These are phyloP conservation scores for Perithous albicinctus DNA, from an alignment of 2,888 invertebrate species.

Conservation along the genomic window DNA sequence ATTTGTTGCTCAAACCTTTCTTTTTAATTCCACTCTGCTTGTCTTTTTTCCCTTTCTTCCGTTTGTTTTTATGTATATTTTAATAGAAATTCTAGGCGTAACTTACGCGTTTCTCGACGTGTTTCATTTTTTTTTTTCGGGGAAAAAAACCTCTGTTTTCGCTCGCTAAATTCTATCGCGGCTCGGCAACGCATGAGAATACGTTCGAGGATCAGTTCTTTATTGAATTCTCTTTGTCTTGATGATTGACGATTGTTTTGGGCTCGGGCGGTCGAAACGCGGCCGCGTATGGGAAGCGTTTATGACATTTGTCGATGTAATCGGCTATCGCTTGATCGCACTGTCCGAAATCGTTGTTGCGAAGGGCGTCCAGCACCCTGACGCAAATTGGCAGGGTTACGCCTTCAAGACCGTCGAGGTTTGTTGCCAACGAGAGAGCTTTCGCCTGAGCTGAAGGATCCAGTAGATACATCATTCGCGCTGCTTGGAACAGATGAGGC, in stretches of 20 bases:
- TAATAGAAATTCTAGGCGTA: constrained; percentile 53
- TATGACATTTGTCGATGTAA: constrained; percentile 90
- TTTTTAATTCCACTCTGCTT: constrained; percentile 6
- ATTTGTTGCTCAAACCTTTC: constrained; percentile 38
- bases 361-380: constrained; percentile 91
- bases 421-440: constrained; percentile 88
- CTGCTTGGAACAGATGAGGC: constrained; percentile 92
- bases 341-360: constrained; percentile 92
- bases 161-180: constrained; percentile 71
- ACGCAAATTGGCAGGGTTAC: constrained; percentile 90
- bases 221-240: constrained; percentile 81
- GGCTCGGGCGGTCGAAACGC: constrained; percentile 87
- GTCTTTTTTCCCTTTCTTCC: constrained; percentile 6
- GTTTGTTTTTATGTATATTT: constrained; percentile 53
- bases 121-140: too few relatives aligned
- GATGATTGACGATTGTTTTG: constrained; percentile 76
- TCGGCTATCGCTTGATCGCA: constrained; percentile 89
- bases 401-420: constrained; percentile 85
- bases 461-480: constrained; percentile 91
- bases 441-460: constrained; percentile 88
- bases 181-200: constrained; percentile 72
- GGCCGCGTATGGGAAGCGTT: constrained; percentile 92
- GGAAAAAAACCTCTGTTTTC: constrained; percentile 63
- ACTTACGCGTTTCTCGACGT: constrained; percentile 33
- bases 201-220: constrained; percentile 80